phyloP scores from a whole-genome alignment of 2,113 vertebrate genomes.

The Seriola dumerili region DNA sequence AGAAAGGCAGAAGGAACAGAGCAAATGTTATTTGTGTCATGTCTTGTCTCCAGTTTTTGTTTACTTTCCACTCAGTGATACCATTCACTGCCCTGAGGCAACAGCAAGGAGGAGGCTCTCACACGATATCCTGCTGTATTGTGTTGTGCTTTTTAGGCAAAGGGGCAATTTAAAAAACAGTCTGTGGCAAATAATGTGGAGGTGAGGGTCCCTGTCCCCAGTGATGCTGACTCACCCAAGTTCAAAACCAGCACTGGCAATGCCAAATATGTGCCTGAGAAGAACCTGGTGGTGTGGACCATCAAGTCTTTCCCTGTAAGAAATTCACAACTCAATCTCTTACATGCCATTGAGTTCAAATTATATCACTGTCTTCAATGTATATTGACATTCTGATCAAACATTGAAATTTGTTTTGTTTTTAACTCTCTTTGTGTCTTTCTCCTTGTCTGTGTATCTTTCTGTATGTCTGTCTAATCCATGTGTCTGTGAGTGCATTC shows the following conservation, averaged over 20 bases:
- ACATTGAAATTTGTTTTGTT: neutral
- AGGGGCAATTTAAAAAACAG: conserved; percentile 98
- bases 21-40: neutral
- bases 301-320: conserved; percentile 97
- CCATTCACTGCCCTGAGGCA: neutral
- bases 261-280: conserved; percentile 93
- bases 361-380: neutral
- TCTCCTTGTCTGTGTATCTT: neutral
- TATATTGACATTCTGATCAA: neutral
- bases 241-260: conserved; percentile 94
- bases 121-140: neutral
- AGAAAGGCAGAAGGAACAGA: neutral
- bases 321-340: neutral
- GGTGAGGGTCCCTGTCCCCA: conserved; percentile 93
- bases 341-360: neutral
- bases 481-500: conserved; percentile 4
- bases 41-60: neutral
- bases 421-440: neutral
- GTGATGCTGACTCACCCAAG: conserved; percentile 94
- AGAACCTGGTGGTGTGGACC: conserved; percentile 92
- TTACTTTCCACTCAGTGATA: neutral
- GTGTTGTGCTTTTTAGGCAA: conserved; percentile 85
- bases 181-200: conserved; percentile 96
- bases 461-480: neutral
- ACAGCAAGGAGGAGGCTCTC: neutral